A percentile compares a stretch with the other conserved stretches of the same genome.
Evolutionary conservation across 2,113 vertebrate species (phyloP).

Genomic region (Pedetes capensis): DNA sequence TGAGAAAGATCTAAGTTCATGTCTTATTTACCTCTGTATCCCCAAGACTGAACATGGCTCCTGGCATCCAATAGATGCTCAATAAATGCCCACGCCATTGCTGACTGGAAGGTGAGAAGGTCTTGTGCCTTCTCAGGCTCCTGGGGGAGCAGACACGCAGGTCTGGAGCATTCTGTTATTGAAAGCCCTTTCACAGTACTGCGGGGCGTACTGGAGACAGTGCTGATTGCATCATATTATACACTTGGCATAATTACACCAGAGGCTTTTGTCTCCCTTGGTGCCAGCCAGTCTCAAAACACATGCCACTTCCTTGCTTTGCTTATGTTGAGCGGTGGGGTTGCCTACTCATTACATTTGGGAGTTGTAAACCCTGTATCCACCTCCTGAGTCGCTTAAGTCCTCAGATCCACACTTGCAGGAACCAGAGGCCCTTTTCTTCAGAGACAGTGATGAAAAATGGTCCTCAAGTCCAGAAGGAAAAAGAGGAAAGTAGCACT

Average conservation of each 20-base stretch:
- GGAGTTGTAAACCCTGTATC: background rate
- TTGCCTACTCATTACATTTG: slow-evolving; percentile 29
- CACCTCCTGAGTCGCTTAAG: background rate
- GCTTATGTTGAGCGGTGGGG: background rate
- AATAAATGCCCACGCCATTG: background rate
- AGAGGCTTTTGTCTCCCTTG: slow-evolving; percentile 63
- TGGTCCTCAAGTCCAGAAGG: background rate
- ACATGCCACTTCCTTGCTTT: background rate
- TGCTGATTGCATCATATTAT: slow-evolving; percentile 45
- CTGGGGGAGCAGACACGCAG: background rate
- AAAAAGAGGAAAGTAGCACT: background rate
- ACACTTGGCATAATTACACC: slow-evolving; percentile 64
- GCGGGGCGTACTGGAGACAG: slow-evolving; percentile 57
- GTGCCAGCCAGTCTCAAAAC: slow-evolving; percentile 70
- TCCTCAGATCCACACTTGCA: background rate
- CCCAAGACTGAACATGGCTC: background rate
- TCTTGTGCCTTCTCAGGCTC: background rate
- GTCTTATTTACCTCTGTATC: background rate
- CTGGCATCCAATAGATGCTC: background rate
- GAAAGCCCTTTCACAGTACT: background rate
- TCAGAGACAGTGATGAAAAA: background rate
- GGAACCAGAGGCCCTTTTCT: background rate
- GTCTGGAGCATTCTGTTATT: background rate
- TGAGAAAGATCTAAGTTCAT: background rate
- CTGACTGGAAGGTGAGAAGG: background rate